Evolutionary conservation across 2,113 vertebrate genomes (phyloP).

Genomic region (Lepus americanus): DNA sequence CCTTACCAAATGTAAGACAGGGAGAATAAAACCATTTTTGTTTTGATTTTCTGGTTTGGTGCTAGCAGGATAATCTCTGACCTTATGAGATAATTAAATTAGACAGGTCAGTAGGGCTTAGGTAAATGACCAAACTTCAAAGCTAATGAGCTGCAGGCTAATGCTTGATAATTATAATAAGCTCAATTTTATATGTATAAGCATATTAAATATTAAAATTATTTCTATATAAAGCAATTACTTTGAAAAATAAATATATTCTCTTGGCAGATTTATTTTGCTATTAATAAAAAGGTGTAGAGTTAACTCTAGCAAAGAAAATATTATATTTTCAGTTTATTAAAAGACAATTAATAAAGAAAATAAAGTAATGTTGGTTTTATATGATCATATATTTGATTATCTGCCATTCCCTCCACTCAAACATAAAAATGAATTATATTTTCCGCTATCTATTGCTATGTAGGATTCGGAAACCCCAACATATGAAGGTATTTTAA

Average conservation of each 20-base stretch:
- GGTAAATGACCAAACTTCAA: constrained; percentile 43
- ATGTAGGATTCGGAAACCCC: not conserved
- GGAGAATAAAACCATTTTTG: not conserved
- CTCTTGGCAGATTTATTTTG: constrained; percentile 49
- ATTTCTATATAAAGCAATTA: constrained; percentile 30
- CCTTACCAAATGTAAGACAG: not conserved
- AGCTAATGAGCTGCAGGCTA: constrained; percentile 14
- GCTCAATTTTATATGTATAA: constrained; percentile 21
- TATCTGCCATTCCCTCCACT: not conserved
- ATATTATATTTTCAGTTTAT: constrained; percentile 39
- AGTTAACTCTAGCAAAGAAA: constrained; percentile 30
- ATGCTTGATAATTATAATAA: constrained; percentile 15
- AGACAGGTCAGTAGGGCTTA: not conserved
- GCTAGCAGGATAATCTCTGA: not conserved
- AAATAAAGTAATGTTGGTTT: constrained; percentile 45
- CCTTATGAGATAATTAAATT: constrained; percentile 2
- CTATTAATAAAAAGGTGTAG: constrained; percentile 39
- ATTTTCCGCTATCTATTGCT: not conserved
- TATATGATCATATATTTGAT: not conserved
- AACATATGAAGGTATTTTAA: not conserved
- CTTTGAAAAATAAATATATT: constrained; percentile 13
- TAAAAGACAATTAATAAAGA: constrained; percentile 45
- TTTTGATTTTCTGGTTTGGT: constrained; percentile 9
- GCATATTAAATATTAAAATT: constrained; percentile 61
- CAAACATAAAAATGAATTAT: not conserved